Evolutionary conservation across 2,113 vertebrate species (phyloP).

Genomic region (Symphodus melops): DNA sequence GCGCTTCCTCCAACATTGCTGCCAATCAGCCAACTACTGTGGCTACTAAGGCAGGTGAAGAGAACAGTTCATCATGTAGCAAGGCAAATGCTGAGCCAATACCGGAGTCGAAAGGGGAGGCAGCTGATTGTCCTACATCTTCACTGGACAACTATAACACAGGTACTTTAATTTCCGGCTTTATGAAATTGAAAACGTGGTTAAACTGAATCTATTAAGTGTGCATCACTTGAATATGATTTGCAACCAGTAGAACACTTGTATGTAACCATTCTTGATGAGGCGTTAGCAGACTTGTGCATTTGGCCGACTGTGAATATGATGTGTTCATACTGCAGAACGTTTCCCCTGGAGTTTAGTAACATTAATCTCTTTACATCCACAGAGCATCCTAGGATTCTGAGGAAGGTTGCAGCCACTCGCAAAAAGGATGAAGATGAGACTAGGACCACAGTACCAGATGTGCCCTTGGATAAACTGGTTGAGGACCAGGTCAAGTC

Average conservation of each 20-base stretch:
- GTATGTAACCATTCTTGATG: no score
- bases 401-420: background rate
- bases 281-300: no score
- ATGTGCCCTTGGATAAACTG: background rate
- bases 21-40: background rate
- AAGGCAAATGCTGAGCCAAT: background rate
- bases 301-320: no score
- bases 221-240: slow-evolving; percentile 1
- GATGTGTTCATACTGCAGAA: no score
- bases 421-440: slow-evolving; percentile 21
- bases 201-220: background rate
- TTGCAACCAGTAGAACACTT: background rate
- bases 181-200: background rate
- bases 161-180: slow-evolving; percentile 28
- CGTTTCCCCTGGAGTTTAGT: background rate
- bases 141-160: background rate
- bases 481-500: background rate
- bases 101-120: background rate
- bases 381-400: slow-evolving; percentile 42
- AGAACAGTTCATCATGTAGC: background rate
- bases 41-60: background rate
- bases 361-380: slow-evolving; percentile 50
- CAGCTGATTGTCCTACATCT: background rate
- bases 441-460: background rate
- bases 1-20: background rate